Base-by-base conservation (phyloP, 2,113 vertebrate genomes). In the Alces alces region DNA sequence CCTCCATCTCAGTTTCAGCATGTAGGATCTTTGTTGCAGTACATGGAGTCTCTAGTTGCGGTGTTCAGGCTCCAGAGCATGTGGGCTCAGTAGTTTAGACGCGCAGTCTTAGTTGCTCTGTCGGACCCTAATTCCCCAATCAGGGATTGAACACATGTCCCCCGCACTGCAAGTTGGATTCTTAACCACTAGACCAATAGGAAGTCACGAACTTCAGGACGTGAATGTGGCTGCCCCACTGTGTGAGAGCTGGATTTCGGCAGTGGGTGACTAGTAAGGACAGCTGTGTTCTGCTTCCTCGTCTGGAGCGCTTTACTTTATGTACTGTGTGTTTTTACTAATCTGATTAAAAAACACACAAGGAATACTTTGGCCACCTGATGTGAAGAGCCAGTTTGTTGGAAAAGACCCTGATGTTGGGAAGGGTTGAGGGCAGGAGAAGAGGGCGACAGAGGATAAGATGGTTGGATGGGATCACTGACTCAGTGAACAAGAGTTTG, bases 181-280 rank as follows among this genome's bases (percentile, higher is more conserved):
- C 70, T 43, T 14, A 25, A 43, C 21, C 70, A 7, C 23, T 23
- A 6, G 66, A 7, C 21, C 36, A 73, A 36, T 25, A 73, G 21
- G 70, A 43, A 73, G 36, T 25, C 70, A 73, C 0, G 1, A 39
- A 25, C 21, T 13, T 39, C 36, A 39, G 19, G 28, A 6, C 0
- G 0, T 11, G 9, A 16, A 15, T 0, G 7, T 15, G 83, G 43
- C 15, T 1, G 4, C n/a, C 50, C 11, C 0, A 7, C 9, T 0
- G 2, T 4, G 30, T 3, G 60, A 19, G 25, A 33, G 15, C 47
- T 14, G 23, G 45, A 1, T 7, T 10, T 6, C 6, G 0, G 12
- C 0, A 5, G 3, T 7, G 58, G 50, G 45, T 1, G 3, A 10
- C 36, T 15, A 0, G 12, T 9, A 13, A 45, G 19, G 43, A 47